Evolutionary conservation across 2,888 invertebrate species (phyloP).

Genomic region (Drosophila nr. perissopoda): DNA sequence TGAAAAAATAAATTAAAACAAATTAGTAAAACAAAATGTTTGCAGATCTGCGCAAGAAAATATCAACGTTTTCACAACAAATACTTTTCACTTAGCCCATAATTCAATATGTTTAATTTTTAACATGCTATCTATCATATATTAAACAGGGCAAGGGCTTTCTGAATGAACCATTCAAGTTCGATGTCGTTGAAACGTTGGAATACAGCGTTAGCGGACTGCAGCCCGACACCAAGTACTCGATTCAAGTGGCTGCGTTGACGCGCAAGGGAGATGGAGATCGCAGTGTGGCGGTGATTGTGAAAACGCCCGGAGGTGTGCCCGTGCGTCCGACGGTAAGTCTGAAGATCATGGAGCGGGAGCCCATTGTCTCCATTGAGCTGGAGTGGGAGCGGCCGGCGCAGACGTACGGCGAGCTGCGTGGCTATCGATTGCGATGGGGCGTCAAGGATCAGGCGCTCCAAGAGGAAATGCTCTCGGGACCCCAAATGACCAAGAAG

Average conservation of each 20-base stretch:
- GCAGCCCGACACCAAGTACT: slow-evolving; percentile 97
- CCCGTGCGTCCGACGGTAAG: slow-evolving; percentile 93
- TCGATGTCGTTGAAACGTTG: slow-evolving; percentile 93
- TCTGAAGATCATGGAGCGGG: slow-evolving; percentile 93
- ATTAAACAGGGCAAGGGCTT: slow-evolving; percentile 86
- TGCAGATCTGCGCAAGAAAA: not conserved
- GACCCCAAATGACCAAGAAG: slow-evolving; percentile 89
- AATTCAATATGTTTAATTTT: not conserved
- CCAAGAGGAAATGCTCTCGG: slow-evolving; percentile 90
- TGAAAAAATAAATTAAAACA: not conserved
- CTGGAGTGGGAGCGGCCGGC: slow-evolving; percentile 96
- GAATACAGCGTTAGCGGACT: slow-evolving; percentile 94
- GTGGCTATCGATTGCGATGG: slow-evolving; percentile 94
- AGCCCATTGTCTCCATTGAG: slow-evolving; percentile 94
- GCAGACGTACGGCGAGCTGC: slow-evolving; percentile 94
- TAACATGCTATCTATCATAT: not conserved
- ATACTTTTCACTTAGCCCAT: not conserved
- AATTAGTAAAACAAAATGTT: not conserved
- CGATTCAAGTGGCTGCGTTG: slow-evolving; percentile 96
- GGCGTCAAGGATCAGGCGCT: slow-evolving; percentile 93
- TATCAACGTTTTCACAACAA: not conserved
- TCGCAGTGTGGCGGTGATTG: slow-evolving; percentile 92
- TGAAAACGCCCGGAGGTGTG: slow-evolving; percentile 97
- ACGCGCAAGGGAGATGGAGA: slow-evolving; percentile 99
- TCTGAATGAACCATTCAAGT: slow-evolving; percentile 94